Percentiles rank a stretch among this genome's conserved stretches.
Evolutionary conservation across 2,113 vertebrate species (phyloP).

Genomic region (Sclerurus mexicanus): DNA sequence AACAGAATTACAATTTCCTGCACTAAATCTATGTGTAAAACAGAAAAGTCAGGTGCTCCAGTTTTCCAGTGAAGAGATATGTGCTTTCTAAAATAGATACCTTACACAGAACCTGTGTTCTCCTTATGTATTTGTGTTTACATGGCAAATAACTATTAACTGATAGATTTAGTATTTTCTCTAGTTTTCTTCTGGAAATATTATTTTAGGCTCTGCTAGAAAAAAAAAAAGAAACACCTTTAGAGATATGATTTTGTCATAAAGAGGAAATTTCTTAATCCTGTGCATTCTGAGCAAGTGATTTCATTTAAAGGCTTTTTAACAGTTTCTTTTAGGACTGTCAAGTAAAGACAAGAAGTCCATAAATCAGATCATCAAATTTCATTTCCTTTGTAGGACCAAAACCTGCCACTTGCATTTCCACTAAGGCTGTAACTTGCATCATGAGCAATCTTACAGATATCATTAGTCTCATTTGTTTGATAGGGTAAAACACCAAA

Average conservation of each 20-base stretch:
- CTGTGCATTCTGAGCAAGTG: not conserved
- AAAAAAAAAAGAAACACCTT: not conserved
- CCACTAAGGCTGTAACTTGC: not conserved
- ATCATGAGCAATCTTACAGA: not conserved
- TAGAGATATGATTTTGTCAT: not conserved
- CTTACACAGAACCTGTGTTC: not conserved
- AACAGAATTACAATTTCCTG: conserved; percentile 16
- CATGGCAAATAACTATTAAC: not conserved
- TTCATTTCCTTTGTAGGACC: not conserved
- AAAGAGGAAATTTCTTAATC: not conserved
- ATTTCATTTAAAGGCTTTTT: not conserved
- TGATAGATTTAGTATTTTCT: not conserved
- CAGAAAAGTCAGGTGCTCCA: not conserved
- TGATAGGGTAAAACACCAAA: not conserved
- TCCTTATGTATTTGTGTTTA: not conserved
- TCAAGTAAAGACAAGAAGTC: not conserved
- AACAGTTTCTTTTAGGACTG: not conserved
- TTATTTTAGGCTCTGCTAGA: not conserved
- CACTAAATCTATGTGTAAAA: not conserved
- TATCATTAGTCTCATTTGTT: not conserved
- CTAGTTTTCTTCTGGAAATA: not conserved
- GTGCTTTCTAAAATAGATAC: not conserved
- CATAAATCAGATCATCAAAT: not conserved
- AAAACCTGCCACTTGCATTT: not conserved
- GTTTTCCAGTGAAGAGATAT: not conserved